Percentiles rank a stretch among this genome's conserved stretches.
These are phyloP conservation scores for Anastrepha ludens DNA, from an alignment of 1,140 invertebrate genomes.

Conservation along the genomic window DNA sequence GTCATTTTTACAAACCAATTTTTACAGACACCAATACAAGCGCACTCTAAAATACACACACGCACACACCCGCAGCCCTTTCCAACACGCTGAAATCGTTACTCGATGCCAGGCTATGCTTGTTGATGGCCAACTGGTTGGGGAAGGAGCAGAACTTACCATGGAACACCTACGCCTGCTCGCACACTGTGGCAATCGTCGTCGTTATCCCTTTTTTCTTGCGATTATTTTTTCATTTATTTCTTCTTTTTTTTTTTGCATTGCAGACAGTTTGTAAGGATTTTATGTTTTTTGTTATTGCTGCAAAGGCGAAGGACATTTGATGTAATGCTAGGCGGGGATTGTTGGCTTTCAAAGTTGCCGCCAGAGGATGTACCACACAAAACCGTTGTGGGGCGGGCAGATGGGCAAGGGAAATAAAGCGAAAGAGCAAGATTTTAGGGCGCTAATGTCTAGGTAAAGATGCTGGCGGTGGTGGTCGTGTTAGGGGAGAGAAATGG, in stretches of 20 bases:
- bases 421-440: background rate
- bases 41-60: background rate
- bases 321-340: constrained; percentile 12
- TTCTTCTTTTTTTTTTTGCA: background rate
- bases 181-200: background rate
- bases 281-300: background rate
- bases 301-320: background rate
- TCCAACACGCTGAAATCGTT: background rate
- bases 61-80: background rate
- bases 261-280: constrained; percentile 1
- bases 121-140: background rate
- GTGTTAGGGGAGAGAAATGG: background rate
- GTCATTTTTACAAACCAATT: background rate
- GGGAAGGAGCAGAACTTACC: background rate
- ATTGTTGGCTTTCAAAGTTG: constrained; percentile 20
- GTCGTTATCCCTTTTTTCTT: constrained; percentile 28
- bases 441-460: background rate
- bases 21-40: no score
- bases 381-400: background rate
- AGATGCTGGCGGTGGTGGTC: background rate
- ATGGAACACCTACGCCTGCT: background rate
- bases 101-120: background rate
- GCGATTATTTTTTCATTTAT: background rate
- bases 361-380: background rate
- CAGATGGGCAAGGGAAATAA: background rate